Evolutionary conservation across 2,797 vertebrate species (phyloP).

Genomic region (Nannoperca obscura): DNA sequence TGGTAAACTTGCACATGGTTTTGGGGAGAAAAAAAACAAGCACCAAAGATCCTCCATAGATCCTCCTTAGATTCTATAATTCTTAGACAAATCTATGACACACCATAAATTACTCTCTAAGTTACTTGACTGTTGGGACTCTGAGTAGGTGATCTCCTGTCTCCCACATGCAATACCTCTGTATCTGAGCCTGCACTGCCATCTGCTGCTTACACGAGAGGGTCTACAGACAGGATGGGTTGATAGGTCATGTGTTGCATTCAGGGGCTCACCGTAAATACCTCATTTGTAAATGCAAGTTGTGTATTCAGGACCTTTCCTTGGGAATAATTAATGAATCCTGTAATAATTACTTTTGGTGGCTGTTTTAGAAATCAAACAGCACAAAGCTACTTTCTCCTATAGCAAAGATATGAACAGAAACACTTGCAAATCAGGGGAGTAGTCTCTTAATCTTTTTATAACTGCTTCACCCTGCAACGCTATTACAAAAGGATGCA

Average conservation of each 20-base stretch:
- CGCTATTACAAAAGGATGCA: background rate
- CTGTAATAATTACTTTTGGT: background rate
- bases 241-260: conserved; percentile 63
- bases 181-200: conserved; percentile 70
- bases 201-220: conserved; percentile 66
- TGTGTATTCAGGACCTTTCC: background rate
- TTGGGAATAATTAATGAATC: background rate
- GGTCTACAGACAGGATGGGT: background rate
- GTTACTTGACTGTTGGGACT: conserved; percentile 1
- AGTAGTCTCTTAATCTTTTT: background rate
- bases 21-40: background rate
- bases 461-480: background rate
- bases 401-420: background rate
- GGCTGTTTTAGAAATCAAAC: background rate
- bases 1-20: background rate
- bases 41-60: background rate
- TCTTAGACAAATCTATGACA: conserved; percentile 6
- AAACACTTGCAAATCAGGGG: background rate
- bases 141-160: background rate
- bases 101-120: background rate
- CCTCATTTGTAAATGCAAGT: background rate
- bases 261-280: conserved; percentile 48
- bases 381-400: background rate
- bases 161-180: background rate
- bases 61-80: background rate